Evolutionary conservation across 2,113 vertebrate genomes (phyloP), one percentile per base, ranked within the genome.

Genomic region (Xiphophorus hellerii): DNA sequence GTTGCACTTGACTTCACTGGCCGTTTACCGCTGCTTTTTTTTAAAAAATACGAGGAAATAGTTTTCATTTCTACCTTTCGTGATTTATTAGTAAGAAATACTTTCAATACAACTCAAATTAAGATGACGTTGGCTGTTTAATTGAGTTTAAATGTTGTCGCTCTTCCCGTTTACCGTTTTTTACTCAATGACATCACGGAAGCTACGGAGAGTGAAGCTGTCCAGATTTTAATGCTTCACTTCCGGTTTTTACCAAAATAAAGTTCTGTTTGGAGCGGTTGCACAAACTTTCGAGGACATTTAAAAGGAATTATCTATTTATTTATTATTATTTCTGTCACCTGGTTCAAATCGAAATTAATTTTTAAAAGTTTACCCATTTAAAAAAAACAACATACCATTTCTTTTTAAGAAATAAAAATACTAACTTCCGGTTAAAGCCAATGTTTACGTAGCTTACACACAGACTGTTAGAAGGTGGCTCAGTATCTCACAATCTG

Each of bases 1-100:
- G 81, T 84, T 83, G 73, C 90, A 87, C 85, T 88, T 90, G 87
- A 88, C 88, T 86, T 84, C 71, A n/a, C 78, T 4, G 3, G 12
- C 39, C 29, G 20, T 76, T 69, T 64, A 58, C 28, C 72, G 30
- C 10, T 44, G 39, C 42, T 63, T 42, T 42, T 42, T 42, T 10
- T 22, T 27, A 33, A 20, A 0, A 10, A 28, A 66, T 66, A 73
- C 5, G 14, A 27, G 20, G 44, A 37, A n/a, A 5, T 5, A 42
- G 42, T 10, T 30, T 13, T 33, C 13, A 0, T 2, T 60, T 37
- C 3, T n/a, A 54, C 31, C 27, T 4, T 39, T 1, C 0, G 3
- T 9, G 22, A 17, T 12, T 27, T 27, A 2, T 33, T 14, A 17
- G 9, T 73, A 4, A 73, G 51, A 35, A 7, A 14, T 0, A 37